A percentile compares a stretch with the other conserved stretches of the same genome.
Conservation (phyloP, 2,888 invertebrate genomes). For the Bombylius discolor region DNA sequence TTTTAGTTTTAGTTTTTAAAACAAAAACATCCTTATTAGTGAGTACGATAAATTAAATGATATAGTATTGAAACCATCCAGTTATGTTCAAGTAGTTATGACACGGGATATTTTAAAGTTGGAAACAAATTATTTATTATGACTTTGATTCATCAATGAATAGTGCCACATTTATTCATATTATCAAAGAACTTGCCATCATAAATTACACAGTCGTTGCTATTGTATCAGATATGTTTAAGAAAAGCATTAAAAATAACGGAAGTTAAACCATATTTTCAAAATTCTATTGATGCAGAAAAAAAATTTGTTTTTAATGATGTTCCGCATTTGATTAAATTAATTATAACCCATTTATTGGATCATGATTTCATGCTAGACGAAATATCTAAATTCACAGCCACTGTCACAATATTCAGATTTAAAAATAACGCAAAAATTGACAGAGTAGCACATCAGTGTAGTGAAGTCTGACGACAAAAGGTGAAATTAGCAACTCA, state of each 20-base stretch:
- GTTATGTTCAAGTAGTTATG: conserved; percentile 10
- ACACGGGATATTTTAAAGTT: conserved; percentile 7
- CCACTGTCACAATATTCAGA: not conserved
- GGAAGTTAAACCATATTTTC: no score
- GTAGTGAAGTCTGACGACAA: not conserved
- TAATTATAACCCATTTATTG: conserved; percentile 14
- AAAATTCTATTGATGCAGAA: not conserved
- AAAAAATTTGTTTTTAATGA: conserved; percentile 6
- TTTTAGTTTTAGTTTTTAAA: no score
- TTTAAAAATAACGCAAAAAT: not conserved
- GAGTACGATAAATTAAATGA: conserved; percentile 7
- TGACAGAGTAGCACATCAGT: not conserved
- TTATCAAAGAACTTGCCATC: conserved; percentile 3
- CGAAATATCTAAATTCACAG: not conserved
- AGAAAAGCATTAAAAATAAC: no score
- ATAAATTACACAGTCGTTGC: conserved; percentile 5
- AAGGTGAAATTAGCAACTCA: conserved; percentile 14
- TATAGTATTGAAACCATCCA: not conserved
- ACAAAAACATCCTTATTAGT: no score
- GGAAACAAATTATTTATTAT: conserved; percentile 14
- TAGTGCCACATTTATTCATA: not conserved
- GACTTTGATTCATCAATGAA: conserved; percentile 7
- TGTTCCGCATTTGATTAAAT: conserved; percentile 12
- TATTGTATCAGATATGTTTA: not conserved
- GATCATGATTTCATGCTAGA: conserved; percentile 1